Evolutionary conservation across 2,888 invertebrate species (phyloP).

Genomic region (Conops quadrifasciatus): DNA sequence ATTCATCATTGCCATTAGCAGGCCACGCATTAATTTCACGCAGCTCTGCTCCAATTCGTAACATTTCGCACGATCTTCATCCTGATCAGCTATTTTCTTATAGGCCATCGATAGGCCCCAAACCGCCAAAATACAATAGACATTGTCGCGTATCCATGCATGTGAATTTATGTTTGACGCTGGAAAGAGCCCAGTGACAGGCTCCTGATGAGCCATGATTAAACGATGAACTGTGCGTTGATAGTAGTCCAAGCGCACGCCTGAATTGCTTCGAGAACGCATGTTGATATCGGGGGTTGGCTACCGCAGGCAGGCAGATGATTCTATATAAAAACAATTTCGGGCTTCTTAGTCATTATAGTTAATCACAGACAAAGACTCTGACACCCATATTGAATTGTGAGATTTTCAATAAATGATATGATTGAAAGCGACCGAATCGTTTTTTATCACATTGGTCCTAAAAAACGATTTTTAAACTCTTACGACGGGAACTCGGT

Average conservation of each 20-base stretch:
- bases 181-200: slow-evolving; percentile 96
- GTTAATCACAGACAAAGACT: no score
- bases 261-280: slow-evolving; percentile 89
- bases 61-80: slow-evolving; percentile 97
- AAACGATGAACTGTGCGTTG: slow-evolving; percentile 93
- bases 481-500: no score
- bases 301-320: no score
- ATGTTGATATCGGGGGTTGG: slow-evolving; percentile 64
- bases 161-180: slow-evolving; percentile 87
- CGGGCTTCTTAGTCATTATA: no score
- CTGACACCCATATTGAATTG: no score
- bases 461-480: no score
- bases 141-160: slow-evolving; percentile 98
- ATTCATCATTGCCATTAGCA: slow-evolving; percentile 98
- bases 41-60: slow-evolving; percentile 96
- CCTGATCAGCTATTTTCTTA: slow-evolving; percentile 98
- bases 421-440: no score
- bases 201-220: slow-evolving; percentile 93
- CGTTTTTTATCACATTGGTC: no score
- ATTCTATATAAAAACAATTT: no score
- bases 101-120: slow-evolving; percentile 99
- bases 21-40: slow-evolving; percentile 88
- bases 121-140: slow-evolving; percentile 95
- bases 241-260: slow-evolving; percentile 94
- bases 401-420: no score